Evolutionary conservation across 2,113 vertebrate species (phyloP).

Genomic region (Ibidorhyncha struthersii): DNA sequence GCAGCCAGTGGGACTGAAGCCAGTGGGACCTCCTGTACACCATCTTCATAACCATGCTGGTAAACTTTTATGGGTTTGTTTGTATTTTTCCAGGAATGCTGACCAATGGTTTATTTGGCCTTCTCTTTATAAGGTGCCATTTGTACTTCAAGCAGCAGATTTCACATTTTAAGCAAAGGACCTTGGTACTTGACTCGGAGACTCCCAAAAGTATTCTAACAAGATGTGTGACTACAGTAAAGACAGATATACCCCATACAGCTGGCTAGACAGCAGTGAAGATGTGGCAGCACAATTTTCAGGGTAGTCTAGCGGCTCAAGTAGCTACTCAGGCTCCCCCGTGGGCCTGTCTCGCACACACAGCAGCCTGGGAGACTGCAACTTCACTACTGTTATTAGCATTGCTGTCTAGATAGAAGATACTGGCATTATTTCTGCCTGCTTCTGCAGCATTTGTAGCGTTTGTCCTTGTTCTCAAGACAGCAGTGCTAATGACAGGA

Average conservation of each 20-base stretch:
- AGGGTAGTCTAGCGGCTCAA: neutral
- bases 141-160: neutral
- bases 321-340: neutral
- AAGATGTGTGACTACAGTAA: neutral
- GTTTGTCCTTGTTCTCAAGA: slow-evolving; percentile 14
- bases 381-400: neutral
- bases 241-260: neutral
- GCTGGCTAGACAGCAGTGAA: neutral
- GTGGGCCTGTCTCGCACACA: neutral
- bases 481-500: neutral
- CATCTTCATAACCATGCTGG: neutral
- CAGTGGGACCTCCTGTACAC: neutral
- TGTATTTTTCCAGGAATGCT: neutral
- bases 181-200: neutral
- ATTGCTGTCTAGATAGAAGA: neutral
- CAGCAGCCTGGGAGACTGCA: neutral
- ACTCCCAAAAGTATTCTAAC: neutral
- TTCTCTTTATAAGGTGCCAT: neutral
- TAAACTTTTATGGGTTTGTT: neutral
- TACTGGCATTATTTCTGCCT: neutral
- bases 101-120: neutral
- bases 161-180: neutral
- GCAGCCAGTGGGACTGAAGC: neutral
- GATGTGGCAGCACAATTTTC: neutral
- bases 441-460: neutral